Evolutionary conservation across 1,140 invertebrate species (phyloP).

Genomic region (Formica exsecta): DNA sequence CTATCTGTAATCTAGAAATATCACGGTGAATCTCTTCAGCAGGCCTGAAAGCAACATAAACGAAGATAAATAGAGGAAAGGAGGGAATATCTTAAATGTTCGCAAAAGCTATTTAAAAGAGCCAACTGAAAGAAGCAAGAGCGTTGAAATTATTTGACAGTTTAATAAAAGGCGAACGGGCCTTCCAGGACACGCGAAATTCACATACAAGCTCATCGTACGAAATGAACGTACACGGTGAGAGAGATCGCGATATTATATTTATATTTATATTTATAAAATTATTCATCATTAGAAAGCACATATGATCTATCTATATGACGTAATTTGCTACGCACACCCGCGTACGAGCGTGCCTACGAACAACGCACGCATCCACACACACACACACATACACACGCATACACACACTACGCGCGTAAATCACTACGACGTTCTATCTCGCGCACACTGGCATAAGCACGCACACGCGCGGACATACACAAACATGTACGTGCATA

Average conservation of each 20-base stretch:
- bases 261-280: slow-evolving; percentile 85
- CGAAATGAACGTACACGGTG: slow-evolving; percentile 77
- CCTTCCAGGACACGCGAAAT: slow-evolving; percentile 52
- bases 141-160: slow-evolving; percentile 58
- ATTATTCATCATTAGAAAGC: slow-evolving; percentile 85
- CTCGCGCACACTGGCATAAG: slow-evolving; percentile 61
- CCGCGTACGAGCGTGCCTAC: slow-evolving; percentile 75
- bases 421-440: slow-evolving; percentile 40
- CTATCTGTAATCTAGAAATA: slow-evolving; percentile 20
- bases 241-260: slow-evolving; percentile 82
- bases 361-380: slow-evolving; percentile 71
- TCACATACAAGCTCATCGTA: slow-evolving; percentile 61
- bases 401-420: slow-evolving; percentile 37
- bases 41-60: slow-evolving; percentile 12
- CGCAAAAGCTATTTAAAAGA: slow-evolving; percentile 14
- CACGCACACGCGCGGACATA: slow-evolving; percentile 68
- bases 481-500: slow-evolving; percentile 65
- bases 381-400: slow-evolving; percentile 56
- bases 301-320: slow-evolving; percentile 84
- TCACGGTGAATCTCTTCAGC: slow-evolving; percentile 8
- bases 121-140: slow-evolving; percentile 53
- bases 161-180: slow-evolving; percentile 60
- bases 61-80: background rate
- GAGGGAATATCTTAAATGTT: background rate
- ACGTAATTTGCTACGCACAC: slow-evolving; percentile 81